Conservation (phyloP, 2,113 vertebrate genomes). For the Ceyx margarethae region DNA sequence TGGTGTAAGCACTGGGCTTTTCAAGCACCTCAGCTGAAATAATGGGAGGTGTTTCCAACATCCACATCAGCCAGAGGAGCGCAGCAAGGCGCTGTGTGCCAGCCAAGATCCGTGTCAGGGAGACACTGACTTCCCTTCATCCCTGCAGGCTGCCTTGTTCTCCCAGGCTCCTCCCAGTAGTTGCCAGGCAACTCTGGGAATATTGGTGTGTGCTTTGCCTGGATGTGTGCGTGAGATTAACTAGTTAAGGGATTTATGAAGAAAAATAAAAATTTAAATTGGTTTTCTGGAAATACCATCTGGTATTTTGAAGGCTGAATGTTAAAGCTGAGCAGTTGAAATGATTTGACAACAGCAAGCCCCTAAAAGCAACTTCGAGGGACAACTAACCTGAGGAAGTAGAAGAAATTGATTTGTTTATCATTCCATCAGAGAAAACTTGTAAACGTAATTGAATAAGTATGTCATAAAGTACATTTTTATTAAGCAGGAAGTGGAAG, state of each 20-base stretch:
- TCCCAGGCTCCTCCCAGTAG: conserved; percentile 70
- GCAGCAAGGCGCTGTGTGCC: not conserved
- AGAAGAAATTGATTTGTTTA: not conserved
- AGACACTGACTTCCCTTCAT: conserved; percentile 56
- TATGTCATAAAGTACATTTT: not conserved
- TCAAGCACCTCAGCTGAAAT: not conserved
- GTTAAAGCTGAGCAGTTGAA: conserved; percentile 28
- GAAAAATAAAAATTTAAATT: conserved; percentile 70
- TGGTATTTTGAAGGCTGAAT: conserved; percentile 49
- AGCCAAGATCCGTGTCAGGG: conserved; percentile 30
- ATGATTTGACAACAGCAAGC: not conserved
- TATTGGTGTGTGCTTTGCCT: conserved; percentile 62
- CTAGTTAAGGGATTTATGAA: conserved; percentile 74
- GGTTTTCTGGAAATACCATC: conserved; percentile 63
- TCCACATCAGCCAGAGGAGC: conserved; percentile 1
- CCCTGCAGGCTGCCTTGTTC: conserved; percentile 68
- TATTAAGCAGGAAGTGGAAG: not conserved
- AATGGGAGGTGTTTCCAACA: not conserved
- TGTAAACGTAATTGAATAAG: not conserved
- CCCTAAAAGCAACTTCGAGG: conserved; percentile 8
- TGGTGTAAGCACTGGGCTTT: not conserved
- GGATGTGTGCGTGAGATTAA: conserved; percentile 67
- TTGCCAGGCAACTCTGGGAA: conserved; percentile 81
- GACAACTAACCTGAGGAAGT: conserved; percentile 8
- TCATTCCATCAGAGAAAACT: not conserved